These are phyloP conservation scores for Eristalinus sepulchralis DNA, from an alignment of 2,888 invertebrate genomes.

Conservation along the genomic window DNA sequence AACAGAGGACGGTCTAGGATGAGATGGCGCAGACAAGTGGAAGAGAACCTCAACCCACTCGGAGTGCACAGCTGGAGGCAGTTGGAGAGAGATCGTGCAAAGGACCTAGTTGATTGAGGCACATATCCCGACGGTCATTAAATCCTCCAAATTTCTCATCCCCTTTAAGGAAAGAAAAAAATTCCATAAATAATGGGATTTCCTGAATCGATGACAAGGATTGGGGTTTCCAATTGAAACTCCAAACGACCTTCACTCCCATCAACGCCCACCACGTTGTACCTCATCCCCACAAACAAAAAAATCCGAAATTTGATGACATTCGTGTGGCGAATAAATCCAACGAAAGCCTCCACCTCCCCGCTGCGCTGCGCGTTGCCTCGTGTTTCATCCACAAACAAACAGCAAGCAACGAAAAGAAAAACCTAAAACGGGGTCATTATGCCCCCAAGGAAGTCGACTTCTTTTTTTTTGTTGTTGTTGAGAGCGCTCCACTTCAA, in stretches of 20 bases:
- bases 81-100: no score
- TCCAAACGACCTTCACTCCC: background rate
- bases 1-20: no score
- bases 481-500: conserved; percentile 59
- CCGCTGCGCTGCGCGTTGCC: background rate
- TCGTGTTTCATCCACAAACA: background rate
- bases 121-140: no score
- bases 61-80: no score
- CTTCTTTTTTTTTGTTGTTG: conserved; percentile 7
- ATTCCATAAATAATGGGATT: no score
- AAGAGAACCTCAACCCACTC: no score
- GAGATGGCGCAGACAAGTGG: no score
- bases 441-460: conserved; percentile 65
- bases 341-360: background rate
- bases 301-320: background rate
- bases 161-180: no score
- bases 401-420: background rate
- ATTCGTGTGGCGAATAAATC: background rate
- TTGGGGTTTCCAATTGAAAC: no score
- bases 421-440: conserved; percentile 41
- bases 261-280: background rate
- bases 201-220: no score
- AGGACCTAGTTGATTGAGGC: no score
- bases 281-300: background rate
- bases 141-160: no score